Evolutionary conservation across 2,888 invertebrate genomes (phyloP).

Genomic region (Conus canariensis): DNA sequence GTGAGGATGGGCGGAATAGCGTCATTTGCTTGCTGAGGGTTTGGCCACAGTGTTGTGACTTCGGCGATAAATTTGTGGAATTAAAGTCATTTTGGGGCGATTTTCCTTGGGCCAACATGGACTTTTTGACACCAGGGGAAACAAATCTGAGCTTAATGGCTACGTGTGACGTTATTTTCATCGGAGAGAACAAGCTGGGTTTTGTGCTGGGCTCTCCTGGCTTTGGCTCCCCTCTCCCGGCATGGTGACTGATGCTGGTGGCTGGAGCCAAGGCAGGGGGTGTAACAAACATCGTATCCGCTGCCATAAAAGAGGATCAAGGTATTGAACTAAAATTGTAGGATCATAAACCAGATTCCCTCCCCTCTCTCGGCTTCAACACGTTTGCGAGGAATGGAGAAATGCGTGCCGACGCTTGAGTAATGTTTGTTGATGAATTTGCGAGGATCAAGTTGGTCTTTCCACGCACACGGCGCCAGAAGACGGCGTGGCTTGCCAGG

Average conservation of each 20-base stretch:
- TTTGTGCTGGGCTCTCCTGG: background rate
- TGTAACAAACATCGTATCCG: background rate
- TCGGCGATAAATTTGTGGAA: conserved; percentile 28
- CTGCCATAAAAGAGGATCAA: conserved; percentile 20
- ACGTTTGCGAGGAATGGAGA: background rate
- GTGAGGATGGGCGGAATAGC: conserved; percentile 31
- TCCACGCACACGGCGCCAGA: background rate
- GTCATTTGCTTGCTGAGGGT: conserved; percentile 30
- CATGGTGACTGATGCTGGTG: background rate
- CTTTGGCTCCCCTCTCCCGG: background rate
- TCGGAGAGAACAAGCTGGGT: background rate
- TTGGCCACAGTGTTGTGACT: conserved; percentile 26
- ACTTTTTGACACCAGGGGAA: conserved; percentile 30
- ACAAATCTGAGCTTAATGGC: conserved; percentile 29
- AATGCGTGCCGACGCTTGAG: background rate
- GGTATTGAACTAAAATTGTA: conserved; percentile 17
- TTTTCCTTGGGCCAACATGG: conserved; percentile 28
- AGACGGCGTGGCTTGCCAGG: background rate
- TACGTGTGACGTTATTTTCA: conserved; percentile 26
- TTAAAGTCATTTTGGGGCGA: conserved; percentile 33
- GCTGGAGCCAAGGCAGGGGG: background rate
- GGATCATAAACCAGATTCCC: background rate
- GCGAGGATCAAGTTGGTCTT: background rate
- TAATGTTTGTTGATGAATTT: background rate
- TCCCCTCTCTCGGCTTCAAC: background rate